A percentile compares a stretch with the other conserved stretches of the same genome.
phyloP scores from a whole-genome alignment of 2,888 invertebrate genomes.

The Dasypolia templi region DNA sequence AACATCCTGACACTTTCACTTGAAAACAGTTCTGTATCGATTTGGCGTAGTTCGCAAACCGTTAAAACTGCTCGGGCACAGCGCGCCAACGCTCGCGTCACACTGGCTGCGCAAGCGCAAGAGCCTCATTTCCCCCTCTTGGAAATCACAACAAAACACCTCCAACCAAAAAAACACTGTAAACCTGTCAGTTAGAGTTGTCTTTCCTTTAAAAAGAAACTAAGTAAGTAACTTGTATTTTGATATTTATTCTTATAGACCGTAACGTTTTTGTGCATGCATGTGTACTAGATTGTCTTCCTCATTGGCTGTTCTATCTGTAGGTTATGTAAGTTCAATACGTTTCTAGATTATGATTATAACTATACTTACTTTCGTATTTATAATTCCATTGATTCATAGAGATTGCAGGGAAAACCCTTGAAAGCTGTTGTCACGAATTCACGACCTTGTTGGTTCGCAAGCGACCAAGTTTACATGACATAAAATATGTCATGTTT shows the following conservation, averaged over 20 bases:
- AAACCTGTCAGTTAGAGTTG: neutral
- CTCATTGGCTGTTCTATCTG: constrained; percentile 13
- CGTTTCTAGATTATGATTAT: neutral
- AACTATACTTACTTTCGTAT: neutral
- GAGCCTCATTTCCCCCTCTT: constrained; percentile 81
- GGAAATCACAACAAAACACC: constrained; percentile 47
- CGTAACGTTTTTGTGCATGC: constrained; percentile 51
- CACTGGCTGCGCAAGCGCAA: constrained; percentile 79
- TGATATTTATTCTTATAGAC: constrained; percentile 55
- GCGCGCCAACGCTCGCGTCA: constrained; percentile 73
- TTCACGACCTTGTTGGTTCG: neutral
- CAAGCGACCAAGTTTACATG: neutral
- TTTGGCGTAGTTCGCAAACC: constrained; percentile 73
- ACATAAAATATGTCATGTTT: neutral
- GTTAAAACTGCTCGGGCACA: constrained; percentile 76
- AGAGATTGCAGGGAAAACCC: constrained; percentile 13
- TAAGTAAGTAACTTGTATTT: constrained; percentile 46
- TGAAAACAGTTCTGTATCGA: constrained; percentile 81
- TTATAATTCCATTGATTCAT: constrained; percentile 16
- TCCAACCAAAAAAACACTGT: constrained; percentile 23
- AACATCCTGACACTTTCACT: constrained; percentile 85
- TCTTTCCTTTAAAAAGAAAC: neutral
- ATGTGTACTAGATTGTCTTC: constrained; percentile 45
- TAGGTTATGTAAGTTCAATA: constrained; percentile 22
- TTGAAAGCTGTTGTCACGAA: neutral